Conservation (phyloP, 53 echinoderm and acorn worm genomes). For the Paracentrotus lividus region DNA sequence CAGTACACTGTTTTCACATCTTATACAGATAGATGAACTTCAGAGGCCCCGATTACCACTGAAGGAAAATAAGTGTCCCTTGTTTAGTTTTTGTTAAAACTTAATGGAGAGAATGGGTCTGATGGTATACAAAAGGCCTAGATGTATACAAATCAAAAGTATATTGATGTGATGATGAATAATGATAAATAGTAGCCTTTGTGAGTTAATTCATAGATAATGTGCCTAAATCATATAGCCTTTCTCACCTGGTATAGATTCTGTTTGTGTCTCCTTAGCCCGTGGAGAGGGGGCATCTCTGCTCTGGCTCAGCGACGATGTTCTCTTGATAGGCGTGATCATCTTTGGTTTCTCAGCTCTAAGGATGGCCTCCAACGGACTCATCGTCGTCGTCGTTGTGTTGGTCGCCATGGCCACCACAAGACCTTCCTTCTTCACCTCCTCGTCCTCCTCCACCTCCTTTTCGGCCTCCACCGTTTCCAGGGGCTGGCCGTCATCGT, state of each 20-base stretch:
- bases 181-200: not conserved
- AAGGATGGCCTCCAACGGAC: conserved; percentile 75
- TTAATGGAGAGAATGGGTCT: not conserved
- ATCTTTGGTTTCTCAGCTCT: conserved; percentile 98
- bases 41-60: not conserved
- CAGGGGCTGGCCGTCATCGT: conserved; percentile 35
- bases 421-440: not conserved
- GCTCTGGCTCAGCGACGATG: conserved; percentile 78
- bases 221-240: not conserved
- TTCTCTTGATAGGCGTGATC: conserved; percentile 92
- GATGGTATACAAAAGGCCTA: not conserved
- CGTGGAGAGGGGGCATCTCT: conserved; percentile 81
- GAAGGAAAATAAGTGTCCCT: not conserved
- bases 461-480: conserved; percentile 25
- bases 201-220: not conserved
- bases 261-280: conserved; percentile 95
- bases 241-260: conserved; percentile 79
- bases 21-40: not conserved
- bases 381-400: conserved; percentile 60
- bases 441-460: conserved; percentile 50
- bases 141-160: no score
- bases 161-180: not conserved
- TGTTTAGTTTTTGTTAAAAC: not conserved
- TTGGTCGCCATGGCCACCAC: conserved; percentile 30
- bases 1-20: conserved; percentile 50